These are phyloP conservation scores for cattle (Bos taurus) DNA, from an alignment of 2,113 vertebrate genomes.

Conservation along the genomic window ARS-UCD2.0 NC_037337.1:47785001-47785500, in stretches of 20 bases:
- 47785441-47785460: constrained; percentile 22
- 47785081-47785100: neutral
- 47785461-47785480: constrained; percentile 20
- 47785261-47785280: neutral
- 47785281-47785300: neutral
- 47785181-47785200: neutral
- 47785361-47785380: neutral
- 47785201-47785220: neutral
- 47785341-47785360: neutral
- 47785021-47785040: neutral
- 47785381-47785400: neutral
- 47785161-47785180: neutral
- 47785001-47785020: neutral
- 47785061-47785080: neutral
- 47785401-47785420: neutral
- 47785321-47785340: neutral
- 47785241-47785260: neutral
- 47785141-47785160: neutral
- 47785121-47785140: too few relatives aligned
- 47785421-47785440: neutral
- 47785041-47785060: neutral
- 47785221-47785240: neutral
- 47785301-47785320: neutral
- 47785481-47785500: constrained; percentile 8
- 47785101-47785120: neutral